These are phyloP conservation scores for Alaudala cheleensis DNA, from an alignment of 2,113 vertebrate species.

Conservation along the genomic window DNA sequence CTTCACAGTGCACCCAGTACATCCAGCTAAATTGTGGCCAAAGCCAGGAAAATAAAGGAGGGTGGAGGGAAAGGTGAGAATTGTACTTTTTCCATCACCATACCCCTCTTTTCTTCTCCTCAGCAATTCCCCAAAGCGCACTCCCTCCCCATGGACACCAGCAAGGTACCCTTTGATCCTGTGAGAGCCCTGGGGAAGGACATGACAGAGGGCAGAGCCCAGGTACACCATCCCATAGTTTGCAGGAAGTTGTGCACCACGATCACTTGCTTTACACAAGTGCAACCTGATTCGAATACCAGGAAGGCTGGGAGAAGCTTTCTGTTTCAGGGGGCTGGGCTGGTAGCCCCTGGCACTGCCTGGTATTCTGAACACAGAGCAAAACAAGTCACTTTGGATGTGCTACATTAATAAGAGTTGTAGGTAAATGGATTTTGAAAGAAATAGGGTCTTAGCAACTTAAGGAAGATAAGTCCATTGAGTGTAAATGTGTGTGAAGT, in stretches of 20 bases:
- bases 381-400: not conserved
- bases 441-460: not conserved
- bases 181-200: not conserved
- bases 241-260: rapidly evolving
- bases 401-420: not conserved
- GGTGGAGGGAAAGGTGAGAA: rapidly evolving
- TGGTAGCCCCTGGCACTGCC: not conserved
- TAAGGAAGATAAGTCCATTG: not conserved
- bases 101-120: not conserved
- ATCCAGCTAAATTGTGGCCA: not conserved
- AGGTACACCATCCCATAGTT: not conserved
- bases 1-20: not conserved
- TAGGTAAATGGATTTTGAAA: not conserved
- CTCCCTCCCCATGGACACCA: not conserved
- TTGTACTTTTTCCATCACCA: not conserved
- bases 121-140: not conserved
- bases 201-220: not conserved
- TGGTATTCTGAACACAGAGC: not conserved
- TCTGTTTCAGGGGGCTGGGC: not conserved
- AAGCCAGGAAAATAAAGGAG: not conserved
- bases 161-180: not conserved
- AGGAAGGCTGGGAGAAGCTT: not conserved
- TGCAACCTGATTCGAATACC: not conserved
- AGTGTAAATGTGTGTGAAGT: not conserved
- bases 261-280: not conserved